Percentiles rank a stretch among this genome's conserved stretches.
Evolutionary conservation across 1,140 invertebrate genomes (phyloP).

Genomic region (Muscidifurax raptorellus): DNA sequence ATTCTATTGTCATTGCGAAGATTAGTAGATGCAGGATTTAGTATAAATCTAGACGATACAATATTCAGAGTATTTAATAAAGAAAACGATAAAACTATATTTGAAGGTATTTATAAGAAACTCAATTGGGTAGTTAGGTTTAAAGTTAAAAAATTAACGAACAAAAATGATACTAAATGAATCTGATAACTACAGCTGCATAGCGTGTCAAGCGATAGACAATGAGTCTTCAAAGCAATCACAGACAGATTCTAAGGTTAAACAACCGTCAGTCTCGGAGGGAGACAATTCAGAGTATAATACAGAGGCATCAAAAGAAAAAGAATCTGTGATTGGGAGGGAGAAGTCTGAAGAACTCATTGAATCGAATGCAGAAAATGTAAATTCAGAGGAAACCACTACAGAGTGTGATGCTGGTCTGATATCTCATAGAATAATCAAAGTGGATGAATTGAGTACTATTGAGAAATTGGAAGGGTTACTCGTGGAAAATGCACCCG

Average conservation of each 20-base stretch:
- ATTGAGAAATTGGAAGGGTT: no score
- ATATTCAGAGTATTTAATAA: slow-evolving; percentile 51
- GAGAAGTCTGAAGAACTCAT: slow-evolving; percentile 48
- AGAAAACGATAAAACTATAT: slow-evolving; percentile 48
- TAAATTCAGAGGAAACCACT: neutral
- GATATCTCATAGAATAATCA: no score
- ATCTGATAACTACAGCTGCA: slow-evolving; percentile 3
- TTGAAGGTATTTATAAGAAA: slow-evolving; percentile 52
- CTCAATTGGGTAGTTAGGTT: slow-evolving; percentile 54
- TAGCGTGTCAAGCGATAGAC: slow-evolving; percentile 45
- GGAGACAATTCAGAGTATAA: no score
- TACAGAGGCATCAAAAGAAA: no score
- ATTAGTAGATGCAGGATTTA: slow-evolving; percentile 52
- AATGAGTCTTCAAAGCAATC: no score
- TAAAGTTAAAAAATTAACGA: slow-evolving; percentile 34
- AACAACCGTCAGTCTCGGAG: no score
- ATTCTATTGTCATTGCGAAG: slow-evolving; percentile 52
- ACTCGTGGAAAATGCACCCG: slow-evolving; percentile 6
- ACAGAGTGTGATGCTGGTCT: no score
- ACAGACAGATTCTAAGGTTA: no score
- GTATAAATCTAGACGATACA: slow-evolving; percentile 52
- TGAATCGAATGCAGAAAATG: neutral
- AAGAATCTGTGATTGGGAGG: slow-evolving; percentile 58
- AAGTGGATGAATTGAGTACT: no score
- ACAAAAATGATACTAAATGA: neutral